Base-by-base conservation (phyloP, 2,888 invertebrate genomes). In the Caenorhabditis virilis region DNA sequence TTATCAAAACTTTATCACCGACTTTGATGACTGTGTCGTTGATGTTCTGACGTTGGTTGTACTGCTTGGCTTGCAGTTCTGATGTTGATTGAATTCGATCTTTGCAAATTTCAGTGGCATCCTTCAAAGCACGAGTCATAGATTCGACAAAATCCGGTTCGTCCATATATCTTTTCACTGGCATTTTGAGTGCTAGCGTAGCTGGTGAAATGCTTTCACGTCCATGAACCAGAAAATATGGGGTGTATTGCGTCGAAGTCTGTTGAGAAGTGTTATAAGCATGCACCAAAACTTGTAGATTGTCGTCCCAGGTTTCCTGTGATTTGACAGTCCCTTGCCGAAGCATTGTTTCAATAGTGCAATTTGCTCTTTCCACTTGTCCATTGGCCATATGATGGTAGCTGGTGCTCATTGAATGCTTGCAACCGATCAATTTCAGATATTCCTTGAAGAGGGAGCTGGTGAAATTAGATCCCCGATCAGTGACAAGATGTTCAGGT, bases 321-420 rank as follows among this genome's bases (percentile, higher is more conserved):
- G 33, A 18, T 15, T 56, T 25, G 30, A 49, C 18, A 13, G 48
- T 46, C 26, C 11, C 42, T 22, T 25, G 30, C 27, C 13, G 6
- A 15, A 69, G 41, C 33, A 52, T 38, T 6, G 42, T 39, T 42
- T 72, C 67, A 2, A 67, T 20, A 1, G 66, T 69, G 6, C 43
- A 36, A 42, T 62, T 66, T 2, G 41, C 35, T 16, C 69, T 18
- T 33, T 72, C 72, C 0, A 60, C 59, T 23, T 18, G 13, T n/a
- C 69, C 72, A 35, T 72, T 66, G 13, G 55, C 35, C 33, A 53
- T 18, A n/a, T 69, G 53, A 35, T 69, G 66, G 45, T 66, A 69
- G 0, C 65, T 45, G 16, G 60, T 20, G 18, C 30, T 16, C 15
- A 36, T 35, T 2, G 5, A 6, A 20, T 59, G 64, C 16, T 39